Conservation (phyloP, 2,113 vertebrate species). For the Phainopepla nitens region DNA sequence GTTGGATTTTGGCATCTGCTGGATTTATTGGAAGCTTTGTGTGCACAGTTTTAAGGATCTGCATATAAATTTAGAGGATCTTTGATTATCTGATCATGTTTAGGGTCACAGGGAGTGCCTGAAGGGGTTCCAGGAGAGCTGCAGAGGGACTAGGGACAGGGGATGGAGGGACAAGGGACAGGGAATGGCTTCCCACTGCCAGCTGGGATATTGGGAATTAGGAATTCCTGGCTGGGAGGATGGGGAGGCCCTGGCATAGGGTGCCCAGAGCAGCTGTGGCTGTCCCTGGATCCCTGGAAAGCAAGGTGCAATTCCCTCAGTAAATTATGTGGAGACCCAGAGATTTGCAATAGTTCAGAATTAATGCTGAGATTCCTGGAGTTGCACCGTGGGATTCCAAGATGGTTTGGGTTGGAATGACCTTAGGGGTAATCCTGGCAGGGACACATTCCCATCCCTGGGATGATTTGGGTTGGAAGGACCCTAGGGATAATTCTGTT, state of each 20-base stretch:
- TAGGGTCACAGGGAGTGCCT: not conserved
- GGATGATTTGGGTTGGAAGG: not conserved
- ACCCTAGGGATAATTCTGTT: rapidly evolving
- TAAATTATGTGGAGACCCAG: not conserved
- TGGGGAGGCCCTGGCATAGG: not conserved
- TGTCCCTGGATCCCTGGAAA: too few species aligned
- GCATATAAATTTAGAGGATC: rapidly evolving
- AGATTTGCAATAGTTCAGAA: not conserved
- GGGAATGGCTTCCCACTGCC: not conserved
- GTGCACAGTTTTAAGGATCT: rapidly evolving
- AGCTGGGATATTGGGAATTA: not conserved
- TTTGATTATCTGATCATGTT: not conserved
- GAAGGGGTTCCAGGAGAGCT: not conserved
- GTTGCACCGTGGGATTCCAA: rapidly evolving
- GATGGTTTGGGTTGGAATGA: not conserved
- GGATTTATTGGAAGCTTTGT: not conserved
- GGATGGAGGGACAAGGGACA: rapidly evolving
- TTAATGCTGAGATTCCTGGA: not conserved
- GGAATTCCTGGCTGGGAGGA: not conserved
- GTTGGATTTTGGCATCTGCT: rapidly evolving
- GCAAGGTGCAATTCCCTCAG: too few species aligned
- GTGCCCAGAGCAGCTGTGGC: not conserved
- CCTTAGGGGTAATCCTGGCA: not conserved
- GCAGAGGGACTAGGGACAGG: too few species aligned
- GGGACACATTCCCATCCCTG: not conserved